Evolutionary conservation across 2,888 invertebrate genomes (phyloP), one percentile per base, ranked within the genome.

Genomic region (Carpatolechia fugitivella): DNA sequence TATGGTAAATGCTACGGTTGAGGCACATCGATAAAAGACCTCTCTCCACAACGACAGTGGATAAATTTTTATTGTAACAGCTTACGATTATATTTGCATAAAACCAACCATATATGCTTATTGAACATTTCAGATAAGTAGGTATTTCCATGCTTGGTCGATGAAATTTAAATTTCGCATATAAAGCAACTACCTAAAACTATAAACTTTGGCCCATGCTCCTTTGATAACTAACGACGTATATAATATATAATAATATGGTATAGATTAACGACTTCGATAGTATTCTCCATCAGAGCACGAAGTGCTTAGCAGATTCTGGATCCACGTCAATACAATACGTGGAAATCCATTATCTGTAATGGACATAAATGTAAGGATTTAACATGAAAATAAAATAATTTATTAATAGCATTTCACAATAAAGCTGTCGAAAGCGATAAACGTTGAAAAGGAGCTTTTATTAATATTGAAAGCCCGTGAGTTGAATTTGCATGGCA

Each of bases 31-130:
- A 48, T 48, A 48, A 33, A 44, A 29, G 48, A 33, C 18, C 31
- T 18, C 33, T 30, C 48, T 31, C 48, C 18, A 38, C 38, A 33
- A 31, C 48, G 48, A 48, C 31, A 48, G 29, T 31, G 16, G 48
- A 48, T 48, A 48, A 24, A 48, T 48, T 48, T 48, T 48, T 31
- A 48, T 48, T 48, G 18, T 48, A 11, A 48, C 29, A 29, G 33
- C n/a, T 33, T 18, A 10, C n/a, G n/a, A n/a, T n/a, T n/a, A n/a
- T 33, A 48, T 48, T 48, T 33, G 33, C 33, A 33, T 48, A 48
- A 48, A 33, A 48, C 48, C 38, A 14, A 16, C 38, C n/a, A 48
- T 16, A 33, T 33, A 44, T 16, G 18, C 24, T 44, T 18, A 20
- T 24, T 44, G 41, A 44, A 44, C 41, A 20, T 44, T 44, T 24